A percentile compares a stretch with the other conserved stretches of the same genome.
These are phyloP conservation scores for Gnathonemus echidnorhynchus DNA, from an alignment of 2,113 vertebrate genomes.

Conservation along the genomic window DNA sequence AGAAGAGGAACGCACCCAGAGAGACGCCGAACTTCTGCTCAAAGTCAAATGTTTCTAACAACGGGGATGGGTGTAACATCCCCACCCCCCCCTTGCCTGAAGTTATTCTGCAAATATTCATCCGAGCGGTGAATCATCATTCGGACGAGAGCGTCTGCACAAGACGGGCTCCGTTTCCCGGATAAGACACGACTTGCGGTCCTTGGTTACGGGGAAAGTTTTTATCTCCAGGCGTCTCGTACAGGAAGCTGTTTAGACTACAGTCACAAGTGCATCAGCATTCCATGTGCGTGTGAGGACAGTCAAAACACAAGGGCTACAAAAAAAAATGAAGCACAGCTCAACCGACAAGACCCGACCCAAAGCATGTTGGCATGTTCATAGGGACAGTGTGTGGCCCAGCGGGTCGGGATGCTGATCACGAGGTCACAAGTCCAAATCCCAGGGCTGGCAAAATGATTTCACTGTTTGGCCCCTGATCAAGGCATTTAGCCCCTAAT, in stretches of 20 bases:
- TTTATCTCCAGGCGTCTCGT: background rate
- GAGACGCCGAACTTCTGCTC: background rate
- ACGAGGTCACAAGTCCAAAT: background rate
- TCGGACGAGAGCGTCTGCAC: background rate
- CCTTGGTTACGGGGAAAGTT: background rate
- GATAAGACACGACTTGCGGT: background rate
- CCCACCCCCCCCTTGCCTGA: background rate
- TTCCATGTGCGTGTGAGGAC: background rate
- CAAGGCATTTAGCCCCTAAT: background rate
- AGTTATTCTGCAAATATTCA: background rate
- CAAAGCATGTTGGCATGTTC: background rate
- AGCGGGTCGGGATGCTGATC: background rate
- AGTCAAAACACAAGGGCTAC: background rate
- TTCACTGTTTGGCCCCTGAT: background rate
- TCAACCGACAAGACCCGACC: background rate
- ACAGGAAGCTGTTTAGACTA: background rate
- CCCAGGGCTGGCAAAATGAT: background rate
- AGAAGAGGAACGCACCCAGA: background rate
- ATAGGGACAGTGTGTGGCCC: background rate
- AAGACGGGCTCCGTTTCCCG: background rate
- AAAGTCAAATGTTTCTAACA: background rate
- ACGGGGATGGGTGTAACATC: background rate
- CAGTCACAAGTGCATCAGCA: background rate
- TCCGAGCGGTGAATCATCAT: background rate
- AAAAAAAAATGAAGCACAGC: background rate